phyloP scores from a whole-genome alignment of 2,113 vertebrate genomes.

The Mixornis gularis region DNA sequence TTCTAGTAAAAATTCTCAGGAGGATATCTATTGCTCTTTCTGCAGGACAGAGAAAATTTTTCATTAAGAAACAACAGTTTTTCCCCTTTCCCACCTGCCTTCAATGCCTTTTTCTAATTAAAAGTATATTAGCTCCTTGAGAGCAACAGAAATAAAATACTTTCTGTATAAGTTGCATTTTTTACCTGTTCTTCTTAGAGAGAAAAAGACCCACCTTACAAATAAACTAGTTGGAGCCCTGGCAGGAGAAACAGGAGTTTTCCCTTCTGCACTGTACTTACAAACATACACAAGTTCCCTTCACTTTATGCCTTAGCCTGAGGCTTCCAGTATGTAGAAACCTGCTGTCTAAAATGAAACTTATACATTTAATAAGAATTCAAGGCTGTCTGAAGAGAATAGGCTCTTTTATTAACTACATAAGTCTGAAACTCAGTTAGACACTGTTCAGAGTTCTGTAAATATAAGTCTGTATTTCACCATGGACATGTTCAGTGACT shows the following conservation, averaged over 20 bases:
- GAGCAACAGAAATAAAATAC: neutral
- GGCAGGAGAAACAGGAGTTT: neutral
- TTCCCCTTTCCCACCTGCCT: neutral
- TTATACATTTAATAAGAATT: conserved; percentile 46
- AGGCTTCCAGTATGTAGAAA: conserved; percentile 24
- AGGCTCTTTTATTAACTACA: conserved; percentile 53
- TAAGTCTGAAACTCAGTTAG: conserved; percentile 58
- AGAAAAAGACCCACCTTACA: neutral
- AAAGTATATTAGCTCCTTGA: neutral
- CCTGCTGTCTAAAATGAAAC: conserved; percentile 36
- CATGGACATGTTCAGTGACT: neutral
- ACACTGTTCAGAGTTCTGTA: conserved; percentile 17
- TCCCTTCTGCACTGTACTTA: neutral
- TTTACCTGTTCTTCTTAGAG: neutral
- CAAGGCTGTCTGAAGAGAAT: conserved; percentile 47
- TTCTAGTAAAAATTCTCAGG: neutral
- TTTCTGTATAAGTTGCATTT: neutral
- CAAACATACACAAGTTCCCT: neutral
- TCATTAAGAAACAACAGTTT: neutral
- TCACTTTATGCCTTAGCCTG: neutral
- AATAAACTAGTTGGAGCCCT: neutral
- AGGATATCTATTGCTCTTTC: neutral
- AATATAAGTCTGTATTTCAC: conserved; percentile 46
- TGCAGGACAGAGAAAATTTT: neutral
- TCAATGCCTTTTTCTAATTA: neutral